Evolutionary conservation across 2,113 vertebrate species (phyloP).

Genomic region (Syrrhaptes paradoxus): DNA sequence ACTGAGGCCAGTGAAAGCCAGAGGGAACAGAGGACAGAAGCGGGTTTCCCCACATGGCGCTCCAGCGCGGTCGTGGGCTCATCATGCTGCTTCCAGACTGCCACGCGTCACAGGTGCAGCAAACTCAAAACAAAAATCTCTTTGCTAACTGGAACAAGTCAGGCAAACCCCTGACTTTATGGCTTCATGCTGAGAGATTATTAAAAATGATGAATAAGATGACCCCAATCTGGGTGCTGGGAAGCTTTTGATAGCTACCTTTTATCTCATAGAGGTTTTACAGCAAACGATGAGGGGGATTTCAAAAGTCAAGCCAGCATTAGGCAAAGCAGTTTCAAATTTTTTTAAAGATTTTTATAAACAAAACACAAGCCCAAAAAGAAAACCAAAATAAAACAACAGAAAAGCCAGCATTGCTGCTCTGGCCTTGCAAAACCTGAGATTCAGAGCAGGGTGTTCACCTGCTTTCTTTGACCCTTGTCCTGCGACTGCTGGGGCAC

Average conservation of each 20-base stretch:
- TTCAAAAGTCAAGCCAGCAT: background rate
- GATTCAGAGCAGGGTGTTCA: background rate
- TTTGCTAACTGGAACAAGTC: background rate
- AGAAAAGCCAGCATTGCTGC: background rate
- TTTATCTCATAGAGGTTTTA: background rate
- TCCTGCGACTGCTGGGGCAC: background rate
- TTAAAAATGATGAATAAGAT: background rate
- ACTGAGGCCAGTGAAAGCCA: fast-evolving
- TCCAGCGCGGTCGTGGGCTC: fast-evolving
- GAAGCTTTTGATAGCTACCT: background rate
- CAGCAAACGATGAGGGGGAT: background rate
- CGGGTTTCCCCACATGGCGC: fast-evolving
- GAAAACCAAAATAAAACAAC: background rate
- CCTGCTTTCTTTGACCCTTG: background rate
- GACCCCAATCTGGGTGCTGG: fast-evolving
- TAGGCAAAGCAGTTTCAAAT: background rate
- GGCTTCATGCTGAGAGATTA: background rate
- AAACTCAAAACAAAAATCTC: background rate
- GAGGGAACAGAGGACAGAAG: background rate
- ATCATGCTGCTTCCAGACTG: background rate
- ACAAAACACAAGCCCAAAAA: background rate
- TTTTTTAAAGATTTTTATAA: background rate
- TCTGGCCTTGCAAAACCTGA: background rate
- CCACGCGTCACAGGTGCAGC: fast-evolving
- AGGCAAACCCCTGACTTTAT: background rate